Conservation (phyloP, 35 echinoderm and acorn worm species). For the Hemicentrotus pulcherrimus region DNA sequence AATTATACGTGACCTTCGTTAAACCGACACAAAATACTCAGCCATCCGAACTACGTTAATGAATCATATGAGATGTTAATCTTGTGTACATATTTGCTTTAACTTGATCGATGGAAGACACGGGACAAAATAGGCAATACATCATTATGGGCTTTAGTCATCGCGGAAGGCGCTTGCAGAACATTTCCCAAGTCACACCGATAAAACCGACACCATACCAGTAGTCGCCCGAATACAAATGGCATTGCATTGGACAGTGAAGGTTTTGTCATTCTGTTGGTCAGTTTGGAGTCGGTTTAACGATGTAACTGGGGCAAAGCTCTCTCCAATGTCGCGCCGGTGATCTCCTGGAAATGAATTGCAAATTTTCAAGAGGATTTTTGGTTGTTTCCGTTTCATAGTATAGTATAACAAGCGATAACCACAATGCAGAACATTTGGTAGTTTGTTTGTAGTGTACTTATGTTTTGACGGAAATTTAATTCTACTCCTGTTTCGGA, state of each 20-base stretch:
- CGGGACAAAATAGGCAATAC: background rate
- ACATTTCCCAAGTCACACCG: background rate
- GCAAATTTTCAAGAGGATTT: background rate
- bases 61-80: constrained; percentile 6
- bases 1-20: background rate
- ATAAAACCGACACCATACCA: background rate
- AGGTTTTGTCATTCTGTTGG: background rate
- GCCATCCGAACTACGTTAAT: background rate
- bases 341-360: background rate
- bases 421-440: background rate
- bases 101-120: background rate
- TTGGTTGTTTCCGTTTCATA: background rate
- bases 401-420: background rate
- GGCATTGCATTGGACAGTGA: background rate
- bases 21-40: background rate
- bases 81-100: background rate
- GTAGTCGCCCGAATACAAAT: too few relatives aligned
- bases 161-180: background rate
- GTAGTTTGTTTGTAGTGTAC: background rate
- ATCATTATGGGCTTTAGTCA: background rate
- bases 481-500: background rate
- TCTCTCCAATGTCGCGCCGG: too few relatives aligned
- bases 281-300: too few relatives aligned
- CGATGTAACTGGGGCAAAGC: too few relatives aligned
- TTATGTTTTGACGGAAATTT: constrained; percentile 22